These are phyloP conservation scores for Phania funesta DNA, from an alignment of 2,888 invertebrate species.

Conservation along the genomic window DNA sequence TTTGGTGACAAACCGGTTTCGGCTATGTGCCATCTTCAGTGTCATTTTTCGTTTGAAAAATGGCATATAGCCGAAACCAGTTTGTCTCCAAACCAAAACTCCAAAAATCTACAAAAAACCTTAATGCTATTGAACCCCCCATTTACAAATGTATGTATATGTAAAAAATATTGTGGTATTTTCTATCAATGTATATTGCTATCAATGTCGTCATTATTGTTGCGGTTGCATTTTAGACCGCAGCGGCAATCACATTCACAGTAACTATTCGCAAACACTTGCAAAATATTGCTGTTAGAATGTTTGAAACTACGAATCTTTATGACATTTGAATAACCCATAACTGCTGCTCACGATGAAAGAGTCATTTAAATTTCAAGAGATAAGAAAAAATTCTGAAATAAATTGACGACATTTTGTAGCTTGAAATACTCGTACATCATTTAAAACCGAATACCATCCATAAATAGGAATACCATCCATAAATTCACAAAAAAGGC, in stretches of 20 bases:
- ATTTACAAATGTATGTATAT: too few relatives aligned
- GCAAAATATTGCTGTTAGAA: neutral
- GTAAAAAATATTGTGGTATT: conserved; percentile 39
- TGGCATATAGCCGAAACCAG: too few relatives aligned
- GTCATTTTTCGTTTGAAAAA: too few relatives aligned
- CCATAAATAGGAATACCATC: too few relatives aligned
- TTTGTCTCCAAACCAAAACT: too few relatives aligned
- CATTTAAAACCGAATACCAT: too few relatives aligned
- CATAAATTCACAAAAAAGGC: too few relatives aligned
- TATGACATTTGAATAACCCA: conserved; percentile 5
- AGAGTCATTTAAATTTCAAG: too few relatives aligned
- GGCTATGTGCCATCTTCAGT: too few relatives aligned
- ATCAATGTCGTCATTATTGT: conserved; percentile 39
- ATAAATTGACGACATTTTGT: too few relatives aligned
- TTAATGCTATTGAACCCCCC: neutral
- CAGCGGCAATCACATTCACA: conserved; percentile 23
- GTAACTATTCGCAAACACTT: neutral
- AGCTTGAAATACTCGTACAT: too few relatives aligned
- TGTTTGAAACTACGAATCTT: conserved; percentile 27
- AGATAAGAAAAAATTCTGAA: neutral
- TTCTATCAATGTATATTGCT: conserved; percentile 36
- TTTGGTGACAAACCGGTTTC: too few relatives aligned
- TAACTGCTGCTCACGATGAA: neutral
- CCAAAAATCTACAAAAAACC: neutral
- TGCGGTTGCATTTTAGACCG: conserved; percentile 27